Evolutionary conservation across 2,797 vertebrate genomes (phyloP), one percentile per base, ranked within the genome.

Genomic region (Platalea minor): DNA sequence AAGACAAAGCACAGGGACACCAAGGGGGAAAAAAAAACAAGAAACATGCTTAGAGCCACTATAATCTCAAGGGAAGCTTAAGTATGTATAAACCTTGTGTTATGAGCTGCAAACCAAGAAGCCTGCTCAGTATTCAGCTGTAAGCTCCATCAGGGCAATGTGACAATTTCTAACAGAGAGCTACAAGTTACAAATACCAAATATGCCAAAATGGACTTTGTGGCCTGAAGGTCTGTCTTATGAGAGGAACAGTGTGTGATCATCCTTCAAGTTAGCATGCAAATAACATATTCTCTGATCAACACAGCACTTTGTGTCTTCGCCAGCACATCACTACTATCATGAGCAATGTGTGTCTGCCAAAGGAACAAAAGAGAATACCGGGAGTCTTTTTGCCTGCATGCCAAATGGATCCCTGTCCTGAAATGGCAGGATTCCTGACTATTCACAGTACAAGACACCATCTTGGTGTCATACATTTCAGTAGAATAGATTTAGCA

Each of bases 301-400:
- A 94, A 88, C 93, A 83, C 85, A 81, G 86, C 68, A 77, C 89
- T 90, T 73, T 87, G 68, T 89, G 68, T 83, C 93, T 94, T 78
- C 1, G 76, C 92, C 94, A 96, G 65, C 7, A 10, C 89, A 93
- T 92, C 88, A 10, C 77, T 61, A 53, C 89, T 68, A 93, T 78
- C 91, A 91, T 9, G 74, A 92, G 84, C 89, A 83, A 41, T 51
- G 93, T 26, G 48, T 5, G 37, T 67, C 84, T 88, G 88, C 70
- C 94, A 96, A 63, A 93, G 85, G 78, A 94, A 94, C 80, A 93
- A 90, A 95, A 79, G 33, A 95, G 63, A 93, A 94, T 56, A 94
- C 59, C 10, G 0, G 37, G 57, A 56, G 28, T 92, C 48, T 88
- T 92, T 93, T 69, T 70, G 88, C 76, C 84, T 56, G 43, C 28